Conservation (phyloP, 1,140 invertebrate species). For the Bicyclus anynana region DNA sequence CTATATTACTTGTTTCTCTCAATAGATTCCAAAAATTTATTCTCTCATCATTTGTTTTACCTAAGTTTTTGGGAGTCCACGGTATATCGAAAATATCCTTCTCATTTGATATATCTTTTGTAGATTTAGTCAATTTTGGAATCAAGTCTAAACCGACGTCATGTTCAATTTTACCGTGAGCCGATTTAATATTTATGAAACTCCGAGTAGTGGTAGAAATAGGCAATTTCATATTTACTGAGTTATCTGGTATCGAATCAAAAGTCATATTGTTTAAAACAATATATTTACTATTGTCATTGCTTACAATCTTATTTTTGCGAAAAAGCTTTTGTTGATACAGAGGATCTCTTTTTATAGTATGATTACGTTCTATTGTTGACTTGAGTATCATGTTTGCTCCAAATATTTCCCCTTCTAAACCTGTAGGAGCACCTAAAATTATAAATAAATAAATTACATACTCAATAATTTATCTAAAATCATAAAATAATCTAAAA, state of each 20-base stretch:
- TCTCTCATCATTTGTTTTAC: constrained; percentile 24
- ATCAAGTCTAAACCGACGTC: constrained; percentile 34
- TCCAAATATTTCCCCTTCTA: constrained; percentile 83
- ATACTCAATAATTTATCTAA: not conserved
- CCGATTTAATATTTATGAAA: constrained; percentile 40
- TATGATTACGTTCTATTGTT: constrained; percentile 72
- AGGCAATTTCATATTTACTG: constrained; percentile 15
- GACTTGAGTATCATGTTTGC: constrained; percentile 81
- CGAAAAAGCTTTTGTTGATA: constrained; percentile 44
- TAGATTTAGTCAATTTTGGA: constrained; percentile 12
- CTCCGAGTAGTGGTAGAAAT: constrained; percentile 29
- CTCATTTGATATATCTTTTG: constrained; percentile 22
- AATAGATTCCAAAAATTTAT: constrained; percentile 44
- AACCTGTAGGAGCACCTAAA: constrained; percentile 78
- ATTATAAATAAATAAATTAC: constrained; percentile 6
- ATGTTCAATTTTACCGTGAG: constrained; percentile 39
- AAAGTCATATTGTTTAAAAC: constrained; percentile 37
- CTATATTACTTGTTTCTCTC: constrained; percentile 28
- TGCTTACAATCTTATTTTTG: constrained; percentile 48
- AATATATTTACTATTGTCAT: constrained; percentile 41
- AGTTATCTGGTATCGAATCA: constrained; percentile 15
- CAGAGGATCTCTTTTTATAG: constrained; percentile 41
- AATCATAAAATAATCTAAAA: not conserved
- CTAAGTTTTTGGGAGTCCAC: constrained; percentile 1
- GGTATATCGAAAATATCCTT: constrained; percentile 38